A percentile compares a stretch with the other conserved stretches of the same genome.
Evolutionary conservation across 2,888 invertebrate species (phyloP).

Genomic region (Chalcis sispes): DNA sequence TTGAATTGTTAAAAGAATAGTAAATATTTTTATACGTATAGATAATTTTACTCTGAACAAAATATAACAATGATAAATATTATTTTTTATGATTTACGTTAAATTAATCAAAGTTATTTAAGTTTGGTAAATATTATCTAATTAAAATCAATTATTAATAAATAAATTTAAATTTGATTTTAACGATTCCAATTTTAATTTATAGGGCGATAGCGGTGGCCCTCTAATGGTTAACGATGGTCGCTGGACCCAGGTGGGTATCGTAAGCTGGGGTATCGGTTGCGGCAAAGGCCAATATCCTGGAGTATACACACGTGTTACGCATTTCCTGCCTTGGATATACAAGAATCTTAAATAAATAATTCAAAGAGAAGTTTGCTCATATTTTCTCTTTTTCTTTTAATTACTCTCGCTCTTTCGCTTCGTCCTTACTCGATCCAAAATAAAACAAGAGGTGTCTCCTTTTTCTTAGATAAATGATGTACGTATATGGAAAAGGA

Average conservation of each 20-base stretch:
- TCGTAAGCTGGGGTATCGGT: constrained; percentile 94
- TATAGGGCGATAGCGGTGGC: constrained; percentile 92
- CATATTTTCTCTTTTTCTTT: constrained; percentile 13
- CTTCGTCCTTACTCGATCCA: constrained; percentile 49
- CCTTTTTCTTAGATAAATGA: constrained; percentile 29
- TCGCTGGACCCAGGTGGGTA: constrained; percentile 89
- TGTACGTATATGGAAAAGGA: constrained; percentile 29
- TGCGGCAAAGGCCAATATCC: constrained; percentile 95
- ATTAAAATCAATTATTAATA: not conserved
- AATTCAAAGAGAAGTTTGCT: constrained; percentile 43
- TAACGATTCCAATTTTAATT: constrained; percentile 9
- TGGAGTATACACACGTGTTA: constrained; percentile 92
- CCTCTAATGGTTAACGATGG: constrained; percentile 89
- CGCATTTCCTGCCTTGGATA: constrained; percentile 91
- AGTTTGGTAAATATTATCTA: constrained; percentile 20
- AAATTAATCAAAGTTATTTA: not conserved
- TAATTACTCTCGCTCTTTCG: constrained; percentile 9
- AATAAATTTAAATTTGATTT: not conserved
- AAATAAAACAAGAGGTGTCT: constrained; percentile 25
- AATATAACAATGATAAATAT: too few species aligned
- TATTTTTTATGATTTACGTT: not conserved
- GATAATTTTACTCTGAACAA: too few species aligned
- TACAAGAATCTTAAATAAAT: constrained; percentile 85
- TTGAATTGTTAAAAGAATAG: too few species aligned
- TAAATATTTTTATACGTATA: too few species aligned